Base-by-base conservation (phyloP, 2,888 invertebrate species). In the Rotaria macrura region DNA sequence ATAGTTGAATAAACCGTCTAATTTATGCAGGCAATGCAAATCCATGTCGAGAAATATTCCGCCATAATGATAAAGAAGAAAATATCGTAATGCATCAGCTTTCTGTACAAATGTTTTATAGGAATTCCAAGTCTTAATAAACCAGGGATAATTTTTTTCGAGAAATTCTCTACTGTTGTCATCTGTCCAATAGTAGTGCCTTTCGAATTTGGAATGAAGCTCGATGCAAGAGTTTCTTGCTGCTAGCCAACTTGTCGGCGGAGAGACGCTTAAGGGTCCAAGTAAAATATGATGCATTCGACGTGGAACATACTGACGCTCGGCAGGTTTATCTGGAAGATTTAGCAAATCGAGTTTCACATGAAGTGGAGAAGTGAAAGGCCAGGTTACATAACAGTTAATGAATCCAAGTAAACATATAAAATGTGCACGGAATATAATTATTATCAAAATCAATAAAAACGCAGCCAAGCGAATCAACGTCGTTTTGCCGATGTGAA, bases 61-160 rank as follows among this genome's bases (percentile, higher is more conserved):
- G 43, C 74, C 74, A 43, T 43, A 79, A 43, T 79, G 9, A 79
- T 79, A 43, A 25, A 79, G n/a, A 10, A 79, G 40, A 79, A 79
- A 79, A 43, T 79, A 79, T 79, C 74, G 12, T 79, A 79, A 79
- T 79, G 74, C 74, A 79, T 79, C 74, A 25, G 74, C 74, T 43
- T 79, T 79, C n/a, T 79, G 74, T 12, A 43, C 23, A 79, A 23
- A 25, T 34, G 74, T 79, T 40, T 43, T 43, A 79, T 79, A 79
- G 9, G 74, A 79, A 10, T 5, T 5, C 43, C 74, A 79, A 23
- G 43, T 79, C 25, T 79, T 79, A 10, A 79, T 14, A 79, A 79
- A 79, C 43, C 40, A 79, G 25, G 74, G 43, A 79, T 79, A 79
- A 43, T 79, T 79, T 79, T 38, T 43, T 43, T 25, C 40, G 23